Evolutionary conservation across 1,140 invertebrate species (phyloP).

Genomic region (Dryas iulia): DNA sequence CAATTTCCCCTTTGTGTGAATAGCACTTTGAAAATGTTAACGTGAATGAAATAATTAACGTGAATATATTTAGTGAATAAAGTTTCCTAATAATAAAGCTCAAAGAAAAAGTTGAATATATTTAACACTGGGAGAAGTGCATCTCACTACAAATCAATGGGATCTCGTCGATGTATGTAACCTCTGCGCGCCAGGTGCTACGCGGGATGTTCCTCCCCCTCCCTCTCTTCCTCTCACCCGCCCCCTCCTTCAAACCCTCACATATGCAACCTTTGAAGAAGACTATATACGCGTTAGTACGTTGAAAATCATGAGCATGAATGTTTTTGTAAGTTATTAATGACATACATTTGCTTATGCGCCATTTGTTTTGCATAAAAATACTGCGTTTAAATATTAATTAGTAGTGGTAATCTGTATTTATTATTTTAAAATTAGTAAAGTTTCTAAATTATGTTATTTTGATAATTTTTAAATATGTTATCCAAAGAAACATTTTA

Average conservation of each 20-base stretch:
- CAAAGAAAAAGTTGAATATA: not conserved
- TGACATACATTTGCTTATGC: conserved; percentile 64
- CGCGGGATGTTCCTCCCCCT: conserved; percentile 62
- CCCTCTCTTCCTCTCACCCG: conserved; percentile 25
- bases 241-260: conserved; percentile 39
- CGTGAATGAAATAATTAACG: not conserved
- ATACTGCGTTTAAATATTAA: too few relatives aligned
- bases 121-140: conserved; percentile 26
- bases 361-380: conserved; percentile 44
- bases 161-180: conserved; percentile 64
- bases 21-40: too few relatives aligned
- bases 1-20: too few relatives aligned
- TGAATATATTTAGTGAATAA: not conserved
- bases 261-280: conserved; percentile 45
- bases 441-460: not conserved
- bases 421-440: not conserved
- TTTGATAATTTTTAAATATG: too few relatives aligned
- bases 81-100: not conserved
- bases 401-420: not conserved
- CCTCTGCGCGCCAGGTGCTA: conserved; percentile 73
- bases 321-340: conserved; percentile 68
- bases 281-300: conserved; percentile 39
- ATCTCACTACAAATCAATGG: conserved; percentile 72
- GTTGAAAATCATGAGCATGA: conserved; percentile 51
- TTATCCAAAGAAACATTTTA: not conserved